Evolutionary conservation across 2,888 invertebrate genomes (phyloP), one percentile per base, ranked within the genome.

Genomic region (Brachyptera risi): DNA sequence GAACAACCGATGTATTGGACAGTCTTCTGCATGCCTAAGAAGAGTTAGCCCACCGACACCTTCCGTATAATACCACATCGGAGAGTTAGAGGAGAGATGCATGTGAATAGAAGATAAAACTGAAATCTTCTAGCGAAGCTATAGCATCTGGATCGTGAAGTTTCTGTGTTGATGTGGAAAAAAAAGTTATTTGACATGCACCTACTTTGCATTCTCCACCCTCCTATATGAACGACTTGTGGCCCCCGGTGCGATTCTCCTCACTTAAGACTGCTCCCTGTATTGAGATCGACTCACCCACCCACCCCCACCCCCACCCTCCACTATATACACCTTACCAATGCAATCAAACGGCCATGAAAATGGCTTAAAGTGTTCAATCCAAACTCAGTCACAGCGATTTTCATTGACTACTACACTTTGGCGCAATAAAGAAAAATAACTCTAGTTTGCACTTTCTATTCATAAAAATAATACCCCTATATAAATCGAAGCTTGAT

Each of bases 361-460:
- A 37, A 49, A 31, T 24, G 7, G 27, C 50, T 51, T 51, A 26
- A 26, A 26, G 50, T 27, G 2, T 27, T 24, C 21, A 5, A 21
- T 2, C n/a, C n/a, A n/a, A n/a, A n/a, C n/a, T n/a, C n/a, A n/a
- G n/a, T 49, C 23, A 15, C 49, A 21, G 24, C 3, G 35, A 35
- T 54, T 54, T 35, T 54, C 15, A 54, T 54, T 54, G 54, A 37
- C 54, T 44, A 37, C 54, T 44, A 21, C 44, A n/a, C n/a, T n/a
- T n/a, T n/a, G 17, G 3, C 7, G 37, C 37, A 37, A 54, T 54
- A 54, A 54, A 54, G 35, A 54, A 54, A 37, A 35, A 31, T 35
- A 37, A 54, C 54, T 54, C 37, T 37, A 37, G 35, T 54, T 54
- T 54, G 54, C 54, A 54, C 54, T 54, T 37, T 37, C 54, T 31